Conservation (phyloP, 1,140 invertebrate genomes). For the Pararge aegeria region DNA sequence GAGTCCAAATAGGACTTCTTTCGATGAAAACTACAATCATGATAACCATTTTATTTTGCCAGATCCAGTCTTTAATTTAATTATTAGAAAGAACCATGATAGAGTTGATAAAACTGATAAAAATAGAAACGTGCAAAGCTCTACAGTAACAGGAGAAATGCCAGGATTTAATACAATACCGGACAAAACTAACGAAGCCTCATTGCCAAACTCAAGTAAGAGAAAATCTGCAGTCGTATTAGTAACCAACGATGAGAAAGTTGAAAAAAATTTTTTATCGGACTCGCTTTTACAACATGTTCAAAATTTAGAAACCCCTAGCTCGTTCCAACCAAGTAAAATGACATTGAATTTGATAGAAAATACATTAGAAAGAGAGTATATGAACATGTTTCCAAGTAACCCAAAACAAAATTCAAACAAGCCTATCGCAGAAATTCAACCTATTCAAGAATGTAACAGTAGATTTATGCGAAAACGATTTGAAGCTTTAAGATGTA, state of each 20-base stretch:
- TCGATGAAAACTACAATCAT: constrained; percentile 26
- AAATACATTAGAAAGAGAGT: constrained; percentile 58
- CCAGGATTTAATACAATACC: constrained; percentile 5
- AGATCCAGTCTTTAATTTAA: background rate
- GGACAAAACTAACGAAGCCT: constrained; percentile 8
- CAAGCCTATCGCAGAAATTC: constrained; percentile 28
- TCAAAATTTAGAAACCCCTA: constrained; percentile 57
- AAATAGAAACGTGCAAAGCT: too few relatives aligned
- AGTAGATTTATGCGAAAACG: constrained; percentile 46
- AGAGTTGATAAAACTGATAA: constrained; percentile 17
- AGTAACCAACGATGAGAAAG: background rate
- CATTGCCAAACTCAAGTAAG: constrained; percentile 8
- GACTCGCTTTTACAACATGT: constrained; percentile 61
- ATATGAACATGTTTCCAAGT: constrained; percentile 45
- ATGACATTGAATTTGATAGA: constrained; percentile 46
- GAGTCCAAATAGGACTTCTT: constrained; percentile 27
- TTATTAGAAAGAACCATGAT: background rate
- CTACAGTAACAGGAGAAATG: constrained; percentile 7
- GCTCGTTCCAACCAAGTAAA: constrained; percentile 37
- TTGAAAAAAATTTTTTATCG: constrained; percentile 40
- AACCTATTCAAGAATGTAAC: constrained; percentile 38
- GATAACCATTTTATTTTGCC: constrained; percentile 18
- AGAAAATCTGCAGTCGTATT: background rate
- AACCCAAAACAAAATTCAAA: constrained; percentile 33
- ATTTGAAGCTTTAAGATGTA: constrained; percentile 51